phyloP scores from a whole-genome alignment of 2,888 invertebrate species.

The Ormyrus pomaceus region DNA sequence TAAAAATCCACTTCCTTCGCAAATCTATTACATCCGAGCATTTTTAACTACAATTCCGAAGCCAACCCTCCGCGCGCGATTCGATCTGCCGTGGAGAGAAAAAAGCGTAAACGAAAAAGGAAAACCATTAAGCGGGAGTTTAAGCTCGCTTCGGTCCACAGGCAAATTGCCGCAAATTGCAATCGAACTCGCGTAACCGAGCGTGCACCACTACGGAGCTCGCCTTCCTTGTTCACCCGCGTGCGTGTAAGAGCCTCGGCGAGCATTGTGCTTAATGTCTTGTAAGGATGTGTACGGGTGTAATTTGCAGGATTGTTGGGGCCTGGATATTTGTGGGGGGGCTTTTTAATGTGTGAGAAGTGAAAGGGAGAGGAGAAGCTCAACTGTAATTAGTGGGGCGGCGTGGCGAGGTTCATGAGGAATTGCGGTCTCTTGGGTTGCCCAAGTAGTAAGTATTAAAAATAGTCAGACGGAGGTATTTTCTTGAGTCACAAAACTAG shows the following conservation, averaged over 20 bases:
- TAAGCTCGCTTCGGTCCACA: slow-evolving; percentile 5
- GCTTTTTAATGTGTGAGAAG: background rate
- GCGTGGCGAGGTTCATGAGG: no score
- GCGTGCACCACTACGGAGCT: background rate
- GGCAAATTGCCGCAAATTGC: slow-evolving; percentile 27
- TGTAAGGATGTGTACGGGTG: background rate
- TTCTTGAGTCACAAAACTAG: no score
- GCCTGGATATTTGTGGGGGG: background rate
- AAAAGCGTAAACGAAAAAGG: background rate
- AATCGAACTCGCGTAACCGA: slow-evolving; percentile 1
- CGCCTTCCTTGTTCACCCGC: background rate
- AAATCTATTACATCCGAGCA: no score
- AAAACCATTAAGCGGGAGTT: slow-evolving; percentile 35
- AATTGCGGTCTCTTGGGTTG: no score
- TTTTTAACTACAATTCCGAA: no score
- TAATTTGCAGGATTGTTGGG: background rate
- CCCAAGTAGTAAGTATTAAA: no score
- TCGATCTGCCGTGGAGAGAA: background rate
- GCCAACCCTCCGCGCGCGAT: background rate
- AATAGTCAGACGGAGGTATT: no score
- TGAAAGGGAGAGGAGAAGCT: background rate
- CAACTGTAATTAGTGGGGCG: no score
- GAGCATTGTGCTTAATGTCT: no score
- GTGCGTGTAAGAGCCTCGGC: background rate
- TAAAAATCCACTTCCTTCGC: no score